Evolutionary conservation across 2,113 vertebrate genomes (phyloP).

Genomic region (rabbit (Oryctolagus cuniculus)): DNA sequence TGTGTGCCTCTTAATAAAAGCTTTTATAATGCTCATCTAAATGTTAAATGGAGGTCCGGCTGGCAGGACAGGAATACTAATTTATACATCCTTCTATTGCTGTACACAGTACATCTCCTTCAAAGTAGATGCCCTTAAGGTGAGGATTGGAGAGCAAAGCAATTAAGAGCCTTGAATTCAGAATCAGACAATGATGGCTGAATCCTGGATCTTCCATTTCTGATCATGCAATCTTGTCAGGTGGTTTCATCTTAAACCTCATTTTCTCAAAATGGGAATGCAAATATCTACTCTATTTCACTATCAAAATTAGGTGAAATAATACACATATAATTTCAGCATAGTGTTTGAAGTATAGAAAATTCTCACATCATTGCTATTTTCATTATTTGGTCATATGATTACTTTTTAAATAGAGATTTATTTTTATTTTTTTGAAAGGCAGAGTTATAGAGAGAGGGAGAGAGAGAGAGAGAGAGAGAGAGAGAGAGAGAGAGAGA

Average conservation of each 20-base stretch:
- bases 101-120: background rate
- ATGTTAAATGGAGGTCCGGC: background rate
- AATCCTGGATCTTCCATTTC: background rate
- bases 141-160: background rate
- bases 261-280: slow-evolving; percentile 4
- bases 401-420: no score
- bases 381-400: background rate
- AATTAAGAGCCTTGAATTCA: background rate
- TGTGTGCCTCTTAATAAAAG: background rate
- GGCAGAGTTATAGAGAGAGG: no score
- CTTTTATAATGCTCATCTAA: background rate
- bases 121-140: background rate
- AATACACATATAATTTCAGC: background rate
- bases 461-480: no score
- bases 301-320: slow-evolving; percentile 30
- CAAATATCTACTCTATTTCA: background rate
- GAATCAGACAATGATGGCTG: background rate
- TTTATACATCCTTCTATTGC: background rate
- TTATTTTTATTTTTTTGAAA: no score
- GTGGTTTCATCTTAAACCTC: slow-evolving; percentile 11
- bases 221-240: background rate
- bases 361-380: background rate
- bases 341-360: background rate
- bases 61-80: background rate
- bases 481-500: no score